These are phyloP conservation scores for Monodelphis domestica DNA, from an alignment of 2,797 vertebrate genomes.

Conservation along the genomic window DNA sequence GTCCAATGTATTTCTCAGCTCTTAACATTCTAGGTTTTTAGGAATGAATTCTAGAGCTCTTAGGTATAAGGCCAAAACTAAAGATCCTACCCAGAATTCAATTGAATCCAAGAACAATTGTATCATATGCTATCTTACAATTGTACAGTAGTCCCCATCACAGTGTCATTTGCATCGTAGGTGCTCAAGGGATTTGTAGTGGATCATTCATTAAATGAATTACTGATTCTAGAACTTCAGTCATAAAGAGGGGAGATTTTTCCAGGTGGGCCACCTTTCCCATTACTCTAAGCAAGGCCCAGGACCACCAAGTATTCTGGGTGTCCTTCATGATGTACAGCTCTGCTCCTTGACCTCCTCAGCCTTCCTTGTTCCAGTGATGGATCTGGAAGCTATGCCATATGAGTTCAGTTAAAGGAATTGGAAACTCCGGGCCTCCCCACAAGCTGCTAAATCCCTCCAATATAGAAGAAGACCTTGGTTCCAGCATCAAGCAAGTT, in stretches of 20 bases:
- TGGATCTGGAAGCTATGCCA: neutral
- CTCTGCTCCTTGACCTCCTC: neutral
- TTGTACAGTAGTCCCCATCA: neutral
- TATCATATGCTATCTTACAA: neutral
- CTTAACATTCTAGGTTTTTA: no score
- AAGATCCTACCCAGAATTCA: no score
- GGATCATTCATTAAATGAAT: neutral
- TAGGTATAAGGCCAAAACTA: no score
- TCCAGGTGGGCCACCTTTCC: neutral
- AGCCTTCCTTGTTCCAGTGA: neutral
- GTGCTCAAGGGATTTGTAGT: neutral
- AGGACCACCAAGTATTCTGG: neutral
- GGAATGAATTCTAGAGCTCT: no score
- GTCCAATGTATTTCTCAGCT: no score
- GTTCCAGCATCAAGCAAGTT: neutral
- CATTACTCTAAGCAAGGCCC: neutral
- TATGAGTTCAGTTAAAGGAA: neutral
- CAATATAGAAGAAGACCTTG: neutral
- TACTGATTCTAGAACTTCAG: neutral
- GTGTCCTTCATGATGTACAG: neutral
- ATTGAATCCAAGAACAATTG: neutral
- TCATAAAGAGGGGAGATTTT: neutral
- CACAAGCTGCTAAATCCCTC: neutral
- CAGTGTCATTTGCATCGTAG: neutral
- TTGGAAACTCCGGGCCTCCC: neutral